Evolutionary conservation across 2,888 invertebrate genomes (phyloP).

Genomic region (Tigriopus californicus): DNA sequence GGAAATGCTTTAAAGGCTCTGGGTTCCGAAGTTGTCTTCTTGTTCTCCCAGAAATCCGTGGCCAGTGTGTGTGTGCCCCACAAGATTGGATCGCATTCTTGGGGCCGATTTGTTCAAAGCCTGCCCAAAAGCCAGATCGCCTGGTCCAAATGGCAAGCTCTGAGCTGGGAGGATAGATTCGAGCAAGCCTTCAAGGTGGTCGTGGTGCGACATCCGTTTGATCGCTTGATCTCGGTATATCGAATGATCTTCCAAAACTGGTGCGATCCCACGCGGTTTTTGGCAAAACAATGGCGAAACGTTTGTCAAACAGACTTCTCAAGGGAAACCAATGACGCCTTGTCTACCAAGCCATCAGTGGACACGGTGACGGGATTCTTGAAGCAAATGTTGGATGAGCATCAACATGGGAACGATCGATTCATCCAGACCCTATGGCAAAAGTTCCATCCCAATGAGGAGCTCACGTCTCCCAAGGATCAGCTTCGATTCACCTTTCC

Average conservation of each 20-base stretch:
- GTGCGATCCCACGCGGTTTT: neutral
- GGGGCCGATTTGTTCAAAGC: neutral
- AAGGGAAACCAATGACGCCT: neutral
- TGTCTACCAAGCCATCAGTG: neutral
- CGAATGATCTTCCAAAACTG: conserved; percentile 5
- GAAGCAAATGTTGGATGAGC: neutral
- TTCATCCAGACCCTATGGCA: neutral
- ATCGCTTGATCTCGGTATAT: conserved; percentile 1
- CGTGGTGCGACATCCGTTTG: neutral
- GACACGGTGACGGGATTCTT: neutral
- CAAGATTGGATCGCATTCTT: neutral
- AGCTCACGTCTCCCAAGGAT: neutral
- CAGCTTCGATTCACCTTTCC: neutral
- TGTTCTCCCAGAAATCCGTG: neutral
- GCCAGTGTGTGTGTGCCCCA: conserved; percentile 1
- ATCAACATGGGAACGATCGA: neutral
- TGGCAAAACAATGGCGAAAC: neutral
- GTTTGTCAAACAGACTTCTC: neutral
- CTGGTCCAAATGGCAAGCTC: neutral
- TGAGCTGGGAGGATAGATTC: neutral
- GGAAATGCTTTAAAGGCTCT: neutral
- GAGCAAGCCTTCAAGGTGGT: neutral
- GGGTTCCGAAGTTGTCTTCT: neutral
- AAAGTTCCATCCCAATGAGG: neutral
- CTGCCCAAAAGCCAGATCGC: neutral